Evolutionary conservation across 2,888 invertebrate genomes (phyloP), one percentile per base, ranked within the genome.

Genomic region (Leptarthrus brevirostris): DNA sequence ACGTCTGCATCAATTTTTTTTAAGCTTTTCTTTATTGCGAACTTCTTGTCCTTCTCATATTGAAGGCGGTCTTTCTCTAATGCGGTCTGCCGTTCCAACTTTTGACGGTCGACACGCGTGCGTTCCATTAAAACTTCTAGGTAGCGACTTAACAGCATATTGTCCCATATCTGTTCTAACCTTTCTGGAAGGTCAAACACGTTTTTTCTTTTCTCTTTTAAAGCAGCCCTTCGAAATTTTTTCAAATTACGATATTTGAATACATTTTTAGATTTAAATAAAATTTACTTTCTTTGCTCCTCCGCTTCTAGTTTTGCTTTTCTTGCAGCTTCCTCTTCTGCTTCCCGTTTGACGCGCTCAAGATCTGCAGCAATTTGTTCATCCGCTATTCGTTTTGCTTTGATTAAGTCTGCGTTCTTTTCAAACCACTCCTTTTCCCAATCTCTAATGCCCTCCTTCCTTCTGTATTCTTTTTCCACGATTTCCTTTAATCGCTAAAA

Each of bases 11-110:
- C 80, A 10, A 82, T 80, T 5, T 75, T 78, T 5, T 78, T 76
- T n/a, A 83, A 73, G 1, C 81, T 77, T 22, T 79, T 77, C 1
- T 75, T 77, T 0, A 83, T 81, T 4, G 82, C 80, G 3, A 64
- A 20, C 69, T 81, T 83, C 16, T 85, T 85, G 14, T 82, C 80
- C 2, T 79, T 80, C 83, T 86, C 77, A 74, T 84, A 85, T 20
- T 87, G 87, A 0, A 91, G 87, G 0, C 90, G 89, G 44, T 91
- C 89, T 77, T 89, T 88, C 78, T 92, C 92, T 77, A 92, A 88
- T 3, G 85, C 85, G 83, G 80, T 93, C 87, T 76, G 90, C 85
- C 81, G 87, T 82, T 83, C 90, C 87, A 85, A 74, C 69, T 83
- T 81, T 69, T 81, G 82, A 8, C 82, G 82, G 74, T 85, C 83